Evolutionary conservation across 2,888 invertebrate genomes (phyloP), one percentile per base, ranked within the genome.

Genomic region (Leucania comma): DNA sequence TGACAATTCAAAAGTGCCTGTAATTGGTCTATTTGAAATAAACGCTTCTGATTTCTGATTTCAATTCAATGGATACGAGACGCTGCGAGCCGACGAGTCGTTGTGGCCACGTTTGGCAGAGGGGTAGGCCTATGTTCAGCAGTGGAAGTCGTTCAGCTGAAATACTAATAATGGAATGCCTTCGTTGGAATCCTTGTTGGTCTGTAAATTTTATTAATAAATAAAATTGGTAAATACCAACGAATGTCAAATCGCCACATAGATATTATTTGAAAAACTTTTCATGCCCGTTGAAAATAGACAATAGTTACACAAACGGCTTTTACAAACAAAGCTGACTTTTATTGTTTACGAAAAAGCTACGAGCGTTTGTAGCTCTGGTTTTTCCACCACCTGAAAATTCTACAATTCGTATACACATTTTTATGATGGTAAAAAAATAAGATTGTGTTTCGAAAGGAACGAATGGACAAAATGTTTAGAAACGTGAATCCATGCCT

Each of bases 371-470:
- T n/a, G 9, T 54, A 50, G 51, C 20, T 67, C 14, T 46, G 10
- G 42, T 9, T 42, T 60, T 60, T 51, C 20, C 10, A 32, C 3
- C 6, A 42, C 50, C 50, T 74, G 35, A 59, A 65, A 48, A 74
- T 24, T 50, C 59, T 59, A 29, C 12, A 38, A 26, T 65, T 50
- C 38, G 29, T 65, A 59, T 48, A 42, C 6, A 66, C 53, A 61
- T 56, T 60, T 71, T 65, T 29, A 64, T 54, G 38, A 32, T 74
- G 54, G 38, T 20, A 54, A 48, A 38, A 42, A 72, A 73, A 53
- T 6, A 20, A 42, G 42, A 26, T 65, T 57, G 46, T 32, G 29
- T n/a, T n/a, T n/a, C n/a, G 1, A 4, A 20, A 3, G 42, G 50
- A 35, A 66, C 9, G 22, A 26, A 35, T 17, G 26, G 26, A 42